A percentile compares a stretch with the other conserved stretches of the same genome.
Conservation (phyloP, 2,113 vertebrate genomes). For the Oreochromis tanganicae region DNA sequence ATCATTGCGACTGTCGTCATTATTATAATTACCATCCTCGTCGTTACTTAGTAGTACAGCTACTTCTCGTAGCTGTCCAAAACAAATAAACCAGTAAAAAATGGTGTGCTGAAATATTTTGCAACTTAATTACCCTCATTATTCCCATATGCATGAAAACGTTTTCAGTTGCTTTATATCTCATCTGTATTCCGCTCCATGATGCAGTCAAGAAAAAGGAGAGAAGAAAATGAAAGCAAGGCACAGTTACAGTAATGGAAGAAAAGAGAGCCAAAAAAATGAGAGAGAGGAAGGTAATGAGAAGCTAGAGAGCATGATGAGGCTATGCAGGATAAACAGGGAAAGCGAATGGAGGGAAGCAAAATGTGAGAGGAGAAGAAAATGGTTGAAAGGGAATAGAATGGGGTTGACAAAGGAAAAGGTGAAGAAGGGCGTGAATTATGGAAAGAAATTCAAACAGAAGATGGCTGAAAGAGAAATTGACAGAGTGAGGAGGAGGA, state of each 20-base stretch:
- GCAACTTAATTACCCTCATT: slow-evolving; percentile 17
- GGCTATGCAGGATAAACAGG: not conserved
- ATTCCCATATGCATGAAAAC: slow-evolving; percentile 1
- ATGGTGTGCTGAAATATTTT: not conserved
- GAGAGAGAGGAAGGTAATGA: not conserved
- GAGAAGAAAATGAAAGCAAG: not conserved
- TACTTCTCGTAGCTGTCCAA: not conserved
- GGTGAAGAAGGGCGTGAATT: not conserved
- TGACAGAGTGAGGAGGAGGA: not conserved
- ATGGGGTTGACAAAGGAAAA: not conserved
- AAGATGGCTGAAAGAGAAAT: not conserved
- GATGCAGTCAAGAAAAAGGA: not conserved
- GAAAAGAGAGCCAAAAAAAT: not conserved
- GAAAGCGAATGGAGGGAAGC: not conserved
- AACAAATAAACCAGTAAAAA: not conserved
- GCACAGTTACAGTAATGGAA: not conserved
- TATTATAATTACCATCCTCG: not conserved
- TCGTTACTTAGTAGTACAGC: not conserved
- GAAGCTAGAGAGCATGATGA: not conserved
- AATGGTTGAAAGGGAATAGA: not conserved
- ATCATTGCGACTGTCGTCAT: not conserved
- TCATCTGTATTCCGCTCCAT: slow-evolving; percentile 36
- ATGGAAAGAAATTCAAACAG: not conserved
- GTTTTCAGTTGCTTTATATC: slow-evolving; percentile 13
- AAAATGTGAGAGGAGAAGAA: not conserved